phyloP scores from a whole-genome alignment of 2,797 vertebrate species.

The Propithecus deckenii region DNA sequence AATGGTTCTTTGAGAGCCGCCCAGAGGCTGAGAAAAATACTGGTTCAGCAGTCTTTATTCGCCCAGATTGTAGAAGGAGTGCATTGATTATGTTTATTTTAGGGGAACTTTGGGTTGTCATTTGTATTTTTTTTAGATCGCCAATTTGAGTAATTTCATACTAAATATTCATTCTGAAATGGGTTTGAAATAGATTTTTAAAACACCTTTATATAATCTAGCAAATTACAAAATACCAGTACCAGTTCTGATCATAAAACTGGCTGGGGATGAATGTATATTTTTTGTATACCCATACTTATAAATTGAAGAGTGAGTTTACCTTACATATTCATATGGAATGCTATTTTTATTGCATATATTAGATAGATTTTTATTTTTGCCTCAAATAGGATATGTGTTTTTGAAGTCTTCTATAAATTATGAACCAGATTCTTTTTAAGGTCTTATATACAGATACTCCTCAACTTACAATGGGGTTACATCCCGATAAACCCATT shows the following conservation, averaged over 20 bases:
- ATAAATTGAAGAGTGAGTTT: neutral
- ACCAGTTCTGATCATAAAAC: neutral
- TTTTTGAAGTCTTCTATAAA: slow-evolving; percentile 34
- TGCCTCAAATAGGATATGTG: neutral
- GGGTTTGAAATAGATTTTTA: neutral
- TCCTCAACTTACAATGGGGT: neutral
- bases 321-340: neutral
- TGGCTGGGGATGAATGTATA: neutral
- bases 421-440: neutral
- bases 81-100: neutral
- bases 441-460: neutral
- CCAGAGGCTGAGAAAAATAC: neutral
- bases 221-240: neutral
- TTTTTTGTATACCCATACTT: neutral
- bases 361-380: neutral
- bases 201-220: neutral
- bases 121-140: neutral
- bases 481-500: neutral
- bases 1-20: neutral
- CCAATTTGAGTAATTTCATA: neutral
- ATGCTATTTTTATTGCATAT: neutral
- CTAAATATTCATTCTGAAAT: neutral
- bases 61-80: neutral
- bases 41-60: neutral
- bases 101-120: neutral